Evolutionary conservation across 2,113 vertebrate genomes (phyloP).

Genomic region (Cyanocitta stelleri): DNA sequence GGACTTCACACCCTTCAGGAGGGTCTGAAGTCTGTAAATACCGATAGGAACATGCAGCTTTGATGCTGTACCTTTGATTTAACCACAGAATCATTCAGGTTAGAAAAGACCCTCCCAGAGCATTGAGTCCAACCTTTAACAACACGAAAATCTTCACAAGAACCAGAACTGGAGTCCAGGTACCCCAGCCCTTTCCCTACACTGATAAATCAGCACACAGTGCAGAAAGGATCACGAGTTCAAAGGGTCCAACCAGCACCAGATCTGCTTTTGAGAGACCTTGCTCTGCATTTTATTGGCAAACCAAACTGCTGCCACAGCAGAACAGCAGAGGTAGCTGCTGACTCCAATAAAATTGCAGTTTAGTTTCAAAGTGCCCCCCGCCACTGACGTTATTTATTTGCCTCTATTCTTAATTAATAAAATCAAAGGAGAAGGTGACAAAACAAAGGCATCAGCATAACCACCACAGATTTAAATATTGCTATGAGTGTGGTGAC

Average conservation of each 20-base stretch:
- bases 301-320: not conserved
- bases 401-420: not conserved
- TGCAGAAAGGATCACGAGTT: not conserved
- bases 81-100: not conserved
- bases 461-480: not conserved
- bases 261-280: not conserved
- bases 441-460: not conserved
- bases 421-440: not conserved
- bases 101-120: not conserved
- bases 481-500: not conserved
- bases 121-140: not conserved
- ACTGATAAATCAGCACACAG: fast-evolving
- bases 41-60: not conserved
- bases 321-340: not conserved
- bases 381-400: not conserved
- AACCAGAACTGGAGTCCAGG: not conserved
- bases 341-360: not conserved
- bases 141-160: not conserved
- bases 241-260: not conserved
- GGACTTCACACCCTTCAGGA: not conserved
- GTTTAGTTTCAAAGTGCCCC: not conserved
- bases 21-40: not conserved
- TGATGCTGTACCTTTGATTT: not conserved
- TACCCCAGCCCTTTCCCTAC: fast-evolving
- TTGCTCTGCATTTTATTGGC: not conserved